phyloP scores from a whole-genome alignment of 2,797 vertebrate genomes.

The Numenius phaeopus region DNA sequence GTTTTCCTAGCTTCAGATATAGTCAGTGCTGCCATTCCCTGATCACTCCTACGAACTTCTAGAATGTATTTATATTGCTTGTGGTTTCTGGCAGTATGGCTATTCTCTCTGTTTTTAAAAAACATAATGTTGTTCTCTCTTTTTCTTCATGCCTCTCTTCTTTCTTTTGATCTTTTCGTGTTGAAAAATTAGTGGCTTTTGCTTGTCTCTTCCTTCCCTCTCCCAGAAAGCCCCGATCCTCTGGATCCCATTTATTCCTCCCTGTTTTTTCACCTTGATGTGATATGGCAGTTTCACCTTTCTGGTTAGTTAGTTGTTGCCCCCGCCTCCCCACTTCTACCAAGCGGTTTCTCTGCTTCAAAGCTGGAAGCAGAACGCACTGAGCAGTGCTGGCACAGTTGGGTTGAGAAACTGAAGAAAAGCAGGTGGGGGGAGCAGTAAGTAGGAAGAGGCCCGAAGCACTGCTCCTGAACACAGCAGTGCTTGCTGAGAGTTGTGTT shows the following conservation, averaged over 20 bases:
- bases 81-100: background rate
- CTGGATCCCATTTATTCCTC: background rate
- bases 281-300: background rate
- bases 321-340: background rate
- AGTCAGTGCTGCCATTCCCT: background rate
- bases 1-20: background rate
- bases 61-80: background rate
- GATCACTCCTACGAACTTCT: background rate
- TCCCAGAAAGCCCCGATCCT: background rate
- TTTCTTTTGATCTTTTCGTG: background rate
- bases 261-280: background rate
- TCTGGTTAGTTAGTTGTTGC: background rate
- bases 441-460: background rate
- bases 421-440: background rate
- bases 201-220: background rate
- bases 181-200: background rate
- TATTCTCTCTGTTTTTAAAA: background rate
- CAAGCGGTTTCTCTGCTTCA: background rate
- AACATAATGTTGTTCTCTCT: background rate
- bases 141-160: background rate
- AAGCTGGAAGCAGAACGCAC: background rate
- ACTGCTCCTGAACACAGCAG: background rate
- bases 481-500: slow-evolving; percentile 15
- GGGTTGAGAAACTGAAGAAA: slow-evolving; percentile 23
- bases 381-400: background rate